Evolutionary conservation across 1,140 invertebrate species (phyloP), one percentile per base, ranked within the genome.

Genomic region (Cyclina sinensis): DNA sequence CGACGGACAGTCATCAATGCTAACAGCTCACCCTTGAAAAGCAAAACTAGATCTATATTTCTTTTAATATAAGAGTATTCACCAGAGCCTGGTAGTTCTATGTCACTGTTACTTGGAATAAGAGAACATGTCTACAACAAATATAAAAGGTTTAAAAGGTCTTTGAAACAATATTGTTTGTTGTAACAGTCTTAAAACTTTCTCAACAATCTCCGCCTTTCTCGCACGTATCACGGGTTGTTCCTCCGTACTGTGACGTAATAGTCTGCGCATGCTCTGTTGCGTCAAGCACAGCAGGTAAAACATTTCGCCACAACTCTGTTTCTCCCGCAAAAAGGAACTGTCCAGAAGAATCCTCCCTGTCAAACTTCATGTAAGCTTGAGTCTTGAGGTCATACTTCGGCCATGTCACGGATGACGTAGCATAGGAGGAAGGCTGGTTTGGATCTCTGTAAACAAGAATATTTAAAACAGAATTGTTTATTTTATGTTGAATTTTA

Each of bases 391-490:
- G 2, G 65, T 70, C 35, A 39, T 70, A 70, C 32, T 35, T 70
- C 27, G 65, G 65, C 65, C 65, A 70, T 9, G 21, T 27, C 7
- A 35, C 11, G 16, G 65, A 65, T 1, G 59, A 65, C 37, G 14
- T 14, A 1, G 12, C 21, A 37, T 39, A 16, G 3, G 65, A 70
- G 2, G 11, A 24, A 16, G 65, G 65, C 24, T 70, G 27, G 18
- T 70, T 70, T 37, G 65, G 65, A 70, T 70, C 65, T n/a, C 65
- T 70, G 65, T 16, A 65, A 65, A 12, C n/a, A 65, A 21, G 32
- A 70, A 65, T 32, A 9, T n/a, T n/a, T 51, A 51, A 51, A 11
- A 51, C 9, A 51, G 9, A 51, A 51, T 51, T 51, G 48, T 51
- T 51, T 18, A 51, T 9, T 51, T 51, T 51, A n/a, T n/a, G n/a